Evolutionary conservation across 2,888 invertebrate species (phyloP).

Genomic region (Allacma fusca): DNA sequence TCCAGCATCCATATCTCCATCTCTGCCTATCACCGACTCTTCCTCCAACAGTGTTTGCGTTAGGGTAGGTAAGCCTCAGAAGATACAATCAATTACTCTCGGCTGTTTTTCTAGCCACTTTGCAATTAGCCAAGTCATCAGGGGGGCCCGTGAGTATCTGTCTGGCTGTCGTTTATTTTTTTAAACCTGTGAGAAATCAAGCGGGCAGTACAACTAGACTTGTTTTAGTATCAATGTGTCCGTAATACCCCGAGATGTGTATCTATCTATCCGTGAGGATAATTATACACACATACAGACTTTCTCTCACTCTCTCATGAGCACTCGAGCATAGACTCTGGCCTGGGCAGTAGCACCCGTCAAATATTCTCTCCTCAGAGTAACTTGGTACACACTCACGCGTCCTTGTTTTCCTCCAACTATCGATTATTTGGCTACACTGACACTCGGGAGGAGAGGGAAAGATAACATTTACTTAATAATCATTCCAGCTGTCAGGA

Average conservation of each 20-base stretch:
- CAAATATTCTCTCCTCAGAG: background rate
- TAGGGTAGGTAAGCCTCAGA: conserved; percentile 16
- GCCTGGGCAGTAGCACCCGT: no score
- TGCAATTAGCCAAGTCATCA: conserved; percentile 10
- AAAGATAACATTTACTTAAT: conserved; percentile 8
- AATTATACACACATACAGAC: no score
- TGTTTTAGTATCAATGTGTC: no score
- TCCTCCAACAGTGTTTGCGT: background rate
- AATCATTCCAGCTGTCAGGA: background rate
- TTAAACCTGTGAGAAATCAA: background rate
- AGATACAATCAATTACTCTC: background rate
- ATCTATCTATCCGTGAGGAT: no score
- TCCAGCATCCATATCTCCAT: no score
- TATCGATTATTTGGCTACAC: conserved; percentile 1
- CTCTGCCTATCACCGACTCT: no score
- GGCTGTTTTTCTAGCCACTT: conserved; percentile 3
- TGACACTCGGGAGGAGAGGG: background rate
- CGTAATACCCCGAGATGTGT: no score
- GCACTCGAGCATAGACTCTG: no score
- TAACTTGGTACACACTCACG: background rate
- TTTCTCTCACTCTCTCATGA: no score
- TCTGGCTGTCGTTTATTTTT: background rate
- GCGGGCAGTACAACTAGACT: no score
- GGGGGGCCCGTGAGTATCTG: background rate
- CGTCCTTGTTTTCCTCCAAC: background rate